phyloP scores from a whole-genome alignment of 1,140 invertebrate species.

The Aphidius ervi region DNA sequence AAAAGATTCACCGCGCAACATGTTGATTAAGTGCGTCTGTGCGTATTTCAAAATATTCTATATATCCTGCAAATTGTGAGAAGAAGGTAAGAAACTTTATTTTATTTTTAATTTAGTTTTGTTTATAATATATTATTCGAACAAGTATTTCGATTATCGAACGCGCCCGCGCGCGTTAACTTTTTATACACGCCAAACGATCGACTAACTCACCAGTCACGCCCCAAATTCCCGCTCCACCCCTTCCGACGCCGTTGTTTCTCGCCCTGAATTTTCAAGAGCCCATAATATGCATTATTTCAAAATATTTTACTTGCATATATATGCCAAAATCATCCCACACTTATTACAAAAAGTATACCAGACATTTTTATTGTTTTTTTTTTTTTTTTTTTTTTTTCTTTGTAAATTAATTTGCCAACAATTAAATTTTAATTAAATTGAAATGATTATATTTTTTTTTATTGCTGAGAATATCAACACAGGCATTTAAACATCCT shows the following conservation, averaged over 20 bases:
- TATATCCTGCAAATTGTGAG: too few species aligned
- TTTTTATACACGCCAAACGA: slow-evolving; percentile 36
- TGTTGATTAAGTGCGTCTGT: too few species aligned
- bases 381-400: slow-evolving; percentile 33
- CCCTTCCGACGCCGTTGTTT: slow-evolving; percentile 30
- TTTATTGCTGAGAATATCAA: too few species aligned
- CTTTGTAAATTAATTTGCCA: slow-evolving; percentile 50
- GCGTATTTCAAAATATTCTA: too few species aligned
- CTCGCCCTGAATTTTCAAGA: slow-evolving; percentile 1
- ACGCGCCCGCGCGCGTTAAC: slow-evolving; percentile 23
- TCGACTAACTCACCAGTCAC: slow-evolving; percentile 48
- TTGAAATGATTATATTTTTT: neutral
- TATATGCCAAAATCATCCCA: slow-evolving; percentile 12
- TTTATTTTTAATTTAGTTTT: too few species aligned
- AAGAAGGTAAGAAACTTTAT: too few species aligned
- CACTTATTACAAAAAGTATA: slow-evolving; percentile 3
- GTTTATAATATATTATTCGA: too few species aligned
- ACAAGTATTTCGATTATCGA: slow-evolving; percentile 49
- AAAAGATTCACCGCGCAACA: too few species aligned
- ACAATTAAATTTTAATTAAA: slow-evolving; percentile 53
- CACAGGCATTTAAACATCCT: too few species aligned
- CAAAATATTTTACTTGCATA: slow-evolving; percentile 14
- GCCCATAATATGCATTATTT: slow-evolving; percentile 12
- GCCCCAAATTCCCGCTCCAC: slow-evolving; percentile 46
- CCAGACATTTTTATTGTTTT: neutral